Evolutionary conservation across 2,797 vertebrate species (phyloP).

Genomic region (Sardinella longiceps): DNA sequence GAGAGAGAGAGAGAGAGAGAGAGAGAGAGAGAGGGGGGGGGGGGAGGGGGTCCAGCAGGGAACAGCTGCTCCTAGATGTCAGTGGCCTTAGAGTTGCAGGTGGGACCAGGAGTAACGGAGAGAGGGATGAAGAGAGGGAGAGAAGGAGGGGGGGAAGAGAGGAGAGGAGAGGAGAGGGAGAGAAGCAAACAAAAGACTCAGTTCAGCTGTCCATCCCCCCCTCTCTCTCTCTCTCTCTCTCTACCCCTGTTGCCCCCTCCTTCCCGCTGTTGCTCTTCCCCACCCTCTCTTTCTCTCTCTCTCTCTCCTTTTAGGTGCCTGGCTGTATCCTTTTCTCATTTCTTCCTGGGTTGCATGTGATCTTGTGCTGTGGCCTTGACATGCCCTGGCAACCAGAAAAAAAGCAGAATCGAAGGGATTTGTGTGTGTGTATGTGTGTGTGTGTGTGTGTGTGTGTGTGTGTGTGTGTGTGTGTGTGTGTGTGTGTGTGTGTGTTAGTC

Average conservation of each 20-base stretch:
- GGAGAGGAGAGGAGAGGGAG: slow-evolving; percentile 12
- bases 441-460: slow-evolving; percentile 34
- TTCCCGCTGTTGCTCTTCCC: slow-evolving; percentile 29
- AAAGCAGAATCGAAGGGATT: slow-evolving; percentile 6
- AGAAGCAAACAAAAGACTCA: slow-evolving; percentile 54
- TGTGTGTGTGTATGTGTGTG: slow-evolving; percentile 1
- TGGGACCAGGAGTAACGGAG: slow-evolving; percentile 21
- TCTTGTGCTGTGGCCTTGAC: slow-evolving; percentile 47
- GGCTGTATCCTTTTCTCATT: slow-evolving; percentile 46
- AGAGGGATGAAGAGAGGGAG: neutral
- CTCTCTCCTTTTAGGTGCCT: slow-evolving; percentile 34
- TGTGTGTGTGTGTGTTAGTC: slow-evolving; percentile 22
- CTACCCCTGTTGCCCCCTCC: slow-evolving; percentile 6
- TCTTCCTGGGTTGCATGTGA: slow-evolving; percentile 47
- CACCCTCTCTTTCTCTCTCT: neutral
- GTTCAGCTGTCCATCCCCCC: slow-evolving; percentile 42
- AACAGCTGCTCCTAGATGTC: slow-evolving; percentile 50
- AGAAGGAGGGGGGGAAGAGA: slow-evolving; percentile 16
- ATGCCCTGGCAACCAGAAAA: slow-evolving; percentile 38
- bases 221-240: slow-evolving; percentile 26
- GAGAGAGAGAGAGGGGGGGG: neutral
- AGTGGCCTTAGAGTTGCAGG: slow-evolving; percentile 50
- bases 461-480: slow-evolving; percentile 43
- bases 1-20: neutral
- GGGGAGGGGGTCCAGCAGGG: neutral